phyloP scores from a whole-genome alignment of 92 coral and sea anemone genomes.

The Umimayanthus chanpuru region DNA sequence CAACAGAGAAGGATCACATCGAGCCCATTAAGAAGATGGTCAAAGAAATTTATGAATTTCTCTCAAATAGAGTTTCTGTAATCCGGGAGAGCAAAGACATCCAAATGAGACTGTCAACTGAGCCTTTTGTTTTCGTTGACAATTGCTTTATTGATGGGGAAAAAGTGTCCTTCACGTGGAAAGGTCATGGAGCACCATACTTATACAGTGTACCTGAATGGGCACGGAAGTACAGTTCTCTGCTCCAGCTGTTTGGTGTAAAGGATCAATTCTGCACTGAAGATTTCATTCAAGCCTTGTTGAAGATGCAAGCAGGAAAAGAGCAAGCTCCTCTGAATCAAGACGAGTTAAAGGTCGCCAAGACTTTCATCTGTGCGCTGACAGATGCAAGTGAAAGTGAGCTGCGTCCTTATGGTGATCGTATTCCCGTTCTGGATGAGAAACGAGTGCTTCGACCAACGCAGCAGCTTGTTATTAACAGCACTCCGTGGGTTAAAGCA shows the following conservation, averaged over 20 bases:
- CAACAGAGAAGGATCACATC: background rate
- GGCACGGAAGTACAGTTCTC: slow-evolving; percentile 30
- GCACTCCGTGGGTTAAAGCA: slow-evolving; percentile 47
- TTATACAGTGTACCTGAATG: slow-evolving; percentile 45
- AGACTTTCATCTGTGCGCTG: slow-evolving; percentile 37
- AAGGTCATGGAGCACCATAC: slow-evolving; percentile 49
- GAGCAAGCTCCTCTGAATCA: slow-evolving; percentile 8
- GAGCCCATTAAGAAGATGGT: slow-evolving; percentile 8
- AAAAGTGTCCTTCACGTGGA: slow-evolving; percentile 42
- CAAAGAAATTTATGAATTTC: slow-evolving; percentile 45
- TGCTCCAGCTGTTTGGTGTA: slow-evolving; percentile 45
- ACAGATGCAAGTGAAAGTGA: background rate
- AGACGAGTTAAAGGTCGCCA: slow-evolving; percentile 28
- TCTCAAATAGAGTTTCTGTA: slow-evolving; percentile 14
- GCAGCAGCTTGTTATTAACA: slow-evolving; percentile 44
- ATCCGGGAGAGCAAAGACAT: background rate
- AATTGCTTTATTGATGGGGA: slow-evolving; percentile 33
- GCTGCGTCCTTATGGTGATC: background rate
- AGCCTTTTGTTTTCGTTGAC: slow-evolving; percentile 42
- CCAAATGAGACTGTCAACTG: background rate
- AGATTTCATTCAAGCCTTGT: slow-evolving; percentile 47
- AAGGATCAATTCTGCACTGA: slow-evolving; percentile 19
- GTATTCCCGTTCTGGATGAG: slow-evolving; percentile 18
- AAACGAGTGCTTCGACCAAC: slow-evolving; percentile 14
- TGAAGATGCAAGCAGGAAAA: slow-evolving; percentile 32